Evolutionary conservation across 2,888 invertebrate species (phyloP).

Genomic region (Tetanocera ferruginea): DNA sequence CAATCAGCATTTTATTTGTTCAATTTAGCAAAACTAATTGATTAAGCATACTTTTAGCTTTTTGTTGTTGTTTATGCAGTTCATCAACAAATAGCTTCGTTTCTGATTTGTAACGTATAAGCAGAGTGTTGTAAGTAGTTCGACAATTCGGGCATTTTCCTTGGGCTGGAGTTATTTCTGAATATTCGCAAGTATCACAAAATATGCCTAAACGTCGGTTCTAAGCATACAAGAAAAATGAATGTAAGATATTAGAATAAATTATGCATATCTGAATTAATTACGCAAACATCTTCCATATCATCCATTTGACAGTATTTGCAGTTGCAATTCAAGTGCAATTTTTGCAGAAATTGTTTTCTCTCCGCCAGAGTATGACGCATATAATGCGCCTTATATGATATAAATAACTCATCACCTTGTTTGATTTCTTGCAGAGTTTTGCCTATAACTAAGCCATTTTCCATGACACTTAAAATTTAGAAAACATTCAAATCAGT

Average conservation of each 20-base stretch:
- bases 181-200: slow-evolving; percentile 45
- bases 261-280: slow-evolving; percentile 21
- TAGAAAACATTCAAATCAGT: background rate
- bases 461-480: slow-evolving; percentile 46
- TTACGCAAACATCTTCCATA: slow-evolving; percentile 41
- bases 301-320: slow-evolving; percentile 42
- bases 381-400: slow-evolving; percentile 48
- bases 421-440: slow-evolving; percentile 43
- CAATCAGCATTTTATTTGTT: background rate
- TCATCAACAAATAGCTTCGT: slow-evolving; percentile 44
- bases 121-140: slow-evolving; percentile 41
- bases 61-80: slow-evolving; percentile 36
- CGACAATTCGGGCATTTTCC: slow-evolving; percentile 47
- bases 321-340: slow-evolving; percentile 39
- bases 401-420: slow-evolving; percentile 49
- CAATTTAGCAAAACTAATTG: background rate
- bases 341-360: slow-evolving; percentile 30
- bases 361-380: slow-evolving; percentile 18
- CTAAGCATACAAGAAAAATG: slow-evolving; percentile 38
- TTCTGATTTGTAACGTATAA: slow-evolving; percentile 44
- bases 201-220: slow-evolving; percentile 45
- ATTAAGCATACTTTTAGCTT: slow-evolving; percentile 14
- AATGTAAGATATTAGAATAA: background rate
- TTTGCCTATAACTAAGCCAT: slow-evolving; percentile 49
- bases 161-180: slow-evolving; percentile 43